Evolutionary conservation across 1,140 invertebrate genomes (phyloP).

Genomic region (Pseudomyrmex gracilis): DNA sequence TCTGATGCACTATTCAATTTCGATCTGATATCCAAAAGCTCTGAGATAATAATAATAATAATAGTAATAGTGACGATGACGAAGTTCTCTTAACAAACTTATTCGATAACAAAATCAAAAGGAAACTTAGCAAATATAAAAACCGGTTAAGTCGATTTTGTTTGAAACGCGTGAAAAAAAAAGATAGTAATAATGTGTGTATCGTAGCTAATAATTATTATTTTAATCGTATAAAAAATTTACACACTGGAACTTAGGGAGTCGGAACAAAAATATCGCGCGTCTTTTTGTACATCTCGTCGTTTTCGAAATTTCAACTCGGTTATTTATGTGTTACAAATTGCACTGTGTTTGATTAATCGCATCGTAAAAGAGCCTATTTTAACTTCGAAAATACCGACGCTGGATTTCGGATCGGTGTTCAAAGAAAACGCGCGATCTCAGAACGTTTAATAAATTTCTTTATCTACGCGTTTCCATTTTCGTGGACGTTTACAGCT

Average conservation of each 20-base stretch:
- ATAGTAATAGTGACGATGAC: neutral
- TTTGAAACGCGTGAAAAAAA: no score
- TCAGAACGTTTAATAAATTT: constrained; percentile 45
- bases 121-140: no score
- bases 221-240: neutral
- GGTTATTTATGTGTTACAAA: constrained; percentile 28
- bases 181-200: neutral
- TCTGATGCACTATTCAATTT: constrained; percentile 53
- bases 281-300: neutral
- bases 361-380: constrained; percentile 35
- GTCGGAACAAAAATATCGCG: neutral
- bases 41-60: neutral
- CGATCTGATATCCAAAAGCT: constrained; percentile 23
- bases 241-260: no score
- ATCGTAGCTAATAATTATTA: neutral
- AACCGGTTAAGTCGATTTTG: no score
- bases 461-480: constrained; percentile 20
- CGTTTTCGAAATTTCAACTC: constrained; percentile 2
- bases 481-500: constrained; percentile 25
- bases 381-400: constrained; percentile 31
- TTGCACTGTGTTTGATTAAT: constrained; percentile 25
- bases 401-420: neutral
- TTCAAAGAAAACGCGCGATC: constrained; percentile 4
- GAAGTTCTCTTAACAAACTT: constrained; percentile 16
- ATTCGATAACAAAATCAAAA: neutral